Base-by-base conservation (phyloP, 2,888 invertebrate species). In the Endotricha flammealis region DNA sequence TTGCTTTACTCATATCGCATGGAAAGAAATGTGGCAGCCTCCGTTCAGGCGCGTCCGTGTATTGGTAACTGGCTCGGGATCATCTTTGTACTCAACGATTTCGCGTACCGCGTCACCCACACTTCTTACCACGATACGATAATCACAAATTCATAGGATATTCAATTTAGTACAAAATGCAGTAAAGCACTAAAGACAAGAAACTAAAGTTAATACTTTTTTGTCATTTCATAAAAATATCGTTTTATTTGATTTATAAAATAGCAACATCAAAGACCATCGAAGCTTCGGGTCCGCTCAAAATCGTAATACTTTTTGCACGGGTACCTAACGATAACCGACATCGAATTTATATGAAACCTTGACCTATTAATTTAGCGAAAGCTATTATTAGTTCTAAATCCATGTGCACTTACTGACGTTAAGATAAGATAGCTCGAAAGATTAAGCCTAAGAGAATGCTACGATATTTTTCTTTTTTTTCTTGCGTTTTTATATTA, bases 211-310 rank as follows among this genome's bases (percentile, higher is more conserved):
- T 80, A 82, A 82, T 81, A 83, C 77, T 80, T 72, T 80, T 72
- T 73, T 74, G 85, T 86, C 83, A 82, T 77, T 78, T 80, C 69
- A 80, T 83, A 81, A 85, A 83, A 83, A 81, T 66, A 71, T 68
- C 68, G 61, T 62, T 72, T 64, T 54, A 63, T 70, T 55, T 64
- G 66, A 71, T 66, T 58, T 57, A 62, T 71, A 71, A 70, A 69
- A 67, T 71, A 79, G 77, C 73, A 64, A 72, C 67, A 66, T 66
- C 57, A 62, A 63, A 65, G 64, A 71, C 67, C 64, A 58, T 53
- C 53, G 50, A 64, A 63, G 64, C 67, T 55, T 63, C 58, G 55
- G 51, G 63, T 64, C 58, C 60, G 65, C 61, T 67, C 65, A 62
- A 55, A 4, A 68, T 66, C 55, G 60, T 78, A 81, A 82, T 80